Percentiles rank a stretch among this genome's conserved stretches.
phyloP scores from a whole-genome alignment of 2,888 invertebrate species.

The Penaeus monodon region DNA sequence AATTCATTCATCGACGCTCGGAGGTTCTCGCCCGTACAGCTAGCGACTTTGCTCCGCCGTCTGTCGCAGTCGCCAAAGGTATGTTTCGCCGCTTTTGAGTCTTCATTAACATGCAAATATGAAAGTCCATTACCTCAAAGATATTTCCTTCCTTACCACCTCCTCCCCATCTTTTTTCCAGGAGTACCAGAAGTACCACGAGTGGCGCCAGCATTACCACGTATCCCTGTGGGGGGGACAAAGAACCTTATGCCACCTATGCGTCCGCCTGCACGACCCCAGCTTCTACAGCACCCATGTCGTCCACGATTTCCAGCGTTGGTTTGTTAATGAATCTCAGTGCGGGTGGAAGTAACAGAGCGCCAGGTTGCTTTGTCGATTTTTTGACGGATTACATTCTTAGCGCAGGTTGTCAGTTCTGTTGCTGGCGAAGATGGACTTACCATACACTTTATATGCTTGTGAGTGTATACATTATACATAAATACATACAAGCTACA shows the following conservation, averaged over 20 bases:
- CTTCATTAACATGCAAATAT: neutral
- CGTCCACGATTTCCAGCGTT: slow-evolving; percentile 37
- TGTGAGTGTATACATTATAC: too few relatives aligned
- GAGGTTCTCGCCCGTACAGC: slow-evolving; percentile 40
- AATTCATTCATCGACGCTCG: slow-evolving; percentile 53
- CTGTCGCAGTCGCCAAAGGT: slow-evolving; percentile 23
- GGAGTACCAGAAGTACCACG: slow-evolving; percentile 38
- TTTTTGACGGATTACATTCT: too few relatives aligned
- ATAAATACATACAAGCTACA: too few relatives aligned
- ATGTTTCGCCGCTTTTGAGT: neutral
- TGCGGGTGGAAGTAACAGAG: too few relatives aligned
- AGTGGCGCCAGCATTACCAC: slow-evolving; percentile 39
- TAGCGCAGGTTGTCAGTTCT: too few relatives aligned
- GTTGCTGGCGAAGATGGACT: too few relatives aligned
- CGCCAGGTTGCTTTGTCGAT: too few relatives aligned
- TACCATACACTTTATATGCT: too few relatives aligned
- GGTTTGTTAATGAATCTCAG: slow-evolving; percentile 29
- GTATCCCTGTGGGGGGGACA: slow-evolving; percentile 37
- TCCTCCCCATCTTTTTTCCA: neutral
- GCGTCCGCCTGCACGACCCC: slow-evolving; percentile 44
- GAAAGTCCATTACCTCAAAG: neutral
- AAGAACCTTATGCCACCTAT: slow-evolving; percentile 41
- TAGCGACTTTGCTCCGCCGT: slow-evolving; percentile 27
- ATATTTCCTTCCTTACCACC: neutral
- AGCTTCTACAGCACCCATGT: slow-evolving; percentile 38